Evolutionary conservation across 2,797 vertebrate genomes (phyloP), one percentile per base, ranked within the genome.

Genomic region (Takifugu ocellatus): DNA sequence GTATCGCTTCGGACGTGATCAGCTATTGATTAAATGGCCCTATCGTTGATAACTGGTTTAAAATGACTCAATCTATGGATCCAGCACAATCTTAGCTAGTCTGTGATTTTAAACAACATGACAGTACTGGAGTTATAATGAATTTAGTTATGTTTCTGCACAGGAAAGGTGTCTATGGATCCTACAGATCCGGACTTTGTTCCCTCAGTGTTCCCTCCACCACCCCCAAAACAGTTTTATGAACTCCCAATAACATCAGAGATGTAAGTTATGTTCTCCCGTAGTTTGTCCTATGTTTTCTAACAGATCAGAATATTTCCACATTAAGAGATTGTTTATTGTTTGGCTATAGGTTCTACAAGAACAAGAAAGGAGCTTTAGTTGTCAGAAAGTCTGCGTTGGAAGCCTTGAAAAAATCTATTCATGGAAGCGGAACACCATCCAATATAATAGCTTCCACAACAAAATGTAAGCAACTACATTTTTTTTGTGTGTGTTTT

Each of bases 151-250:
- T 2, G 53, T 15, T 46, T 11, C 31, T 6, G 11, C 39, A 17
- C 48, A 59, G 56, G 56, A 8, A 21, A 59, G n/a, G n/a, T 36
- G 1, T 59, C 56, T n/a, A 14, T 44, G 56, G 56, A 59, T 51
- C 56, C 56, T 6, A 7, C 49, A 11, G 50, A 12, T 24, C 48
- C 56, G 15, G 56, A 59, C n/a, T 59, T 51, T 44, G 56, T 44
- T 43, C 56, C 56, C 4, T 43, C 56, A 4, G 5, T 59, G 36
- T 59, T 59, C 25, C n/a, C 46, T 6, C 8, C 6, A 3, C 12
- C 42, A 31, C 21, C 11, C 11, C 42, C 25, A 9, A 54, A 6
- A n/a, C 15, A 45, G 25, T 27, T 7, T 15, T 14, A 16, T 14
- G 29, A 39, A 10, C 45, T 46, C 16, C 9, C 27, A 8, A 33